Percentiles rank a stretch among this genome's conserved stretches.
phyloP scores from a whole-genome alignment of 2,888 invertebrate genomes.

The Crocallis elinguaria region DNA sequence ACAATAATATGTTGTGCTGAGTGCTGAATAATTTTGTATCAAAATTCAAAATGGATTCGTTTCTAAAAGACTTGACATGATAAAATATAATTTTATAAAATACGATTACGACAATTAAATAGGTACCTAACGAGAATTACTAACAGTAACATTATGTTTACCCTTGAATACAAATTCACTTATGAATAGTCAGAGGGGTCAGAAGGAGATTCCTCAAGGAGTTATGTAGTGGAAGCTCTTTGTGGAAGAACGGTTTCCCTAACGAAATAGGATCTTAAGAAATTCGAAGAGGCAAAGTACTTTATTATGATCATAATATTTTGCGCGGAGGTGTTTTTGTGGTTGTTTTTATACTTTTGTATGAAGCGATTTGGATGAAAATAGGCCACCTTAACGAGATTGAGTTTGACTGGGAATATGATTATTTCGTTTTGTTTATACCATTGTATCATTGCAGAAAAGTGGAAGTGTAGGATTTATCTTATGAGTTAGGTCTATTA shows the following conservation, averaged over 20 bases:
- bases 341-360: not conserved
- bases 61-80: no score
- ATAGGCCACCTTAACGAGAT: not conserved
- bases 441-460: no score
- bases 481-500: no score
- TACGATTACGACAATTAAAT: no score
- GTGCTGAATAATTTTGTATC: no score
- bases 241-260: constrained; percentile 24
- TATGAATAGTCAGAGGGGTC: constrained; percentile 29
- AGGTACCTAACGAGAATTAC: no score
- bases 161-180: constrained; percentile 19
- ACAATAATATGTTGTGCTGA: no score
- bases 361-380: not conserved
- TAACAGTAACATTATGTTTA: not conserved
- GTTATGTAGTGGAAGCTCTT: constrained; percentile 37
- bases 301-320: constrained; percentile 18
- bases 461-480: no score
- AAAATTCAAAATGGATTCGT: no score
- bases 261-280: constrained; percentile 25
- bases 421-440: no score
- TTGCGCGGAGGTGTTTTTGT: constrained; percentile 1
- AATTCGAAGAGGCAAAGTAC: constrained; percentile 19
- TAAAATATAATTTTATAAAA: no score
- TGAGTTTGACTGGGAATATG: no score
- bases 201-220: constrained; percentile 25